Base-by-base conservation (phyloP, 2,113 vertebrate species). In the Pyrgilauda ruficollis region DNA sequence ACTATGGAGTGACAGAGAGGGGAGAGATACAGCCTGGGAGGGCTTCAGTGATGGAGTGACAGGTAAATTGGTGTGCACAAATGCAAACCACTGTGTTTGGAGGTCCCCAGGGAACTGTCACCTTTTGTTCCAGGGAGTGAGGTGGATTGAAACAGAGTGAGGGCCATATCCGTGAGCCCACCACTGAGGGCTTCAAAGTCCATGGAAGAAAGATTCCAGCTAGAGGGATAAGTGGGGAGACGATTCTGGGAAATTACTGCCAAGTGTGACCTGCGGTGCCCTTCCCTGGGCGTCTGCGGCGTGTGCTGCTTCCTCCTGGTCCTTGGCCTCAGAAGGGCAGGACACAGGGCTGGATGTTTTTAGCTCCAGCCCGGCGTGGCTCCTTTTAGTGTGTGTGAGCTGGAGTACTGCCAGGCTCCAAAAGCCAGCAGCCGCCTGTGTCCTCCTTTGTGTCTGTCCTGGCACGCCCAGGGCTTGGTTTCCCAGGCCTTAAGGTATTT, bases 381-480 rank as follows among this genome's bases (percentile, higher is more conserved):
- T 63, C n/a, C 19, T 82, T 70, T 53, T 35, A 39, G 31, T 19
- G 15, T 46, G n/a, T 61, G 33, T 15, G 9, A 47, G 81, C 64
- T 67, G 84, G 75, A 7, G 7, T 7, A 12, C 43, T 58, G 80
- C 84, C 64, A 84, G 61, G 73, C 30, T 69, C 43, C 0, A 0
- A 56, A 13, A 41, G 66, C 73, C 84, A 35, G 74, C 39, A 7
- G 62, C 70, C 0, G 16, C 58, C 39, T 59, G 39, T 70, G 83
- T 69, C 86, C 64, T 90, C 76, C 39, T 94, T 95, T 95, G 89
- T 96, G 87, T 95, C 93, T 91, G 78, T 86, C 41, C 73, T 69
- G 87, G 70, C 91, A 94, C 81, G 0, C 95, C 93, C 95, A 90
- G 84, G 94, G 91, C 94, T 92, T 89, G 89, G 82, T 85, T 96